Evolutionary conservation across 2,113 vertebrate genomes (phyloP).

Genomic region (Mesocricetus auratus): DNA sequence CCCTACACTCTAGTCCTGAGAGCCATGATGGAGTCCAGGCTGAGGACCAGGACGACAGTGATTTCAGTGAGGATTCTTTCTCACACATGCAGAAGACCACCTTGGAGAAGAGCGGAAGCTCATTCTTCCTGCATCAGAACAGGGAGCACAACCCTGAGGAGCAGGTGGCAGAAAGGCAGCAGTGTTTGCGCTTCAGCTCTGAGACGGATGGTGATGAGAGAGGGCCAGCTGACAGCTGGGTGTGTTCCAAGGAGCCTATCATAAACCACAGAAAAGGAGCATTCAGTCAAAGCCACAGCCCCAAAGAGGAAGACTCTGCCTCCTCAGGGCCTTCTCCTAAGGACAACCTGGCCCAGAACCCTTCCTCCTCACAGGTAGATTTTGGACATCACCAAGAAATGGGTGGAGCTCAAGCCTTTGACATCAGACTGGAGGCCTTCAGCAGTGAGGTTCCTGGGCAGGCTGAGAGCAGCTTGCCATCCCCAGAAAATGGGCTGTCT

Average conservation of each 20-base stretch:
- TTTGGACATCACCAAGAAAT: conserved; percentile 49
- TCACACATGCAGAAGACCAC: conserved; percentile 75
- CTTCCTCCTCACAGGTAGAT: conserved; percentile 85
- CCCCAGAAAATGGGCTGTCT: conserved; percentile 60
- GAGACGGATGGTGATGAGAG: conserved; percentile 54
- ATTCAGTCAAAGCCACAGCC: conserved; percentile 18
- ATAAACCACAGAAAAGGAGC: conserved; percentile 48
- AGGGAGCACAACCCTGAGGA: conserved; percentile 65
- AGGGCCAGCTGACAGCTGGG: conserved; percentile 70
- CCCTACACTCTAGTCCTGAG: neutral
- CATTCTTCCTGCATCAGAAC: conserved; percentile 88
- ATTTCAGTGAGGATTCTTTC: conserved; percentile 91
- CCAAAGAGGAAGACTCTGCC: conserved; percentile 51
- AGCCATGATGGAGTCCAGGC: conserved; percentile 78
- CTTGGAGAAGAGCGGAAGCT: conserved; percentile 74
- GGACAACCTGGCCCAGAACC: conserved; percentile 84
- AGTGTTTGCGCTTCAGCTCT: conserved; percentile 78
- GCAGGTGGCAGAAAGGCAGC: conserved; percentile 48
- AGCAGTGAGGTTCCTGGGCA: conserved; percentile 31
- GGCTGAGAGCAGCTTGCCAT: conserved; percentile 8
- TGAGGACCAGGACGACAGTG: conserved; percentile 89
- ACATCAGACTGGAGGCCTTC: conserved; percentile 70
- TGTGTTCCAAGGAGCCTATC: conserved; percentile 19
- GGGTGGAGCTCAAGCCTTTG: conserved; percentile 32
- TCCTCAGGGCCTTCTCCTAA: conserved; percentile 53